Evolutionary conservation across 2,113 vertebrate genomes (phyloP).

Genomic region (Mustela lutreola): DNA sequence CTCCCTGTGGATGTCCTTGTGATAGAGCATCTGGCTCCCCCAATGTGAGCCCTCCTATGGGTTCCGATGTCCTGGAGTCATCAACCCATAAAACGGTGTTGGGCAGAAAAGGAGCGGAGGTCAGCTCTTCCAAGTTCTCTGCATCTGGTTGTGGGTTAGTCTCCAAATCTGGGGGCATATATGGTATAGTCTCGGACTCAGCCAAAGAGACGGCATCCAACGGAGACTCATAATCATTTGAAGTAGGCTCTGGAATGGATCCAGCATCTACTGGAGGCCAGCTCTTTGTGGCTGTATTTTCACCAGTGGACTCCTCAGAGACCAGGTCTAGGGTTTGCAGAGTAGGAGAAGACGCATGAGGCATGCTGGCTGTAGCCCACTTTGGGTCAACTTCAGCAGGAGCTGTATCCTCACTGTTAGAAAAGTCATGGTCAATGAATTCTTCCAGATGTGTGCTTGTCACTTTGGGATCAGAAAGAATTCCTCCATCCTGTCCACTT

Average conservation of each 20-base stretch:
- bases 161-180: accelerated
- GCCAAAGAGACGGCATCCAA: slow-evolving; percentile 32
- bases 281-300: neutral
- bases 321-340: neutral
- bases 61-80: accelerated
- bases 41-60: neutral
- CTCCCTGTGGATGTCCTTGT: neutral
- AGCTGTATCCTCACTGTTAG: neutral
- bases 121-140: accelerated
- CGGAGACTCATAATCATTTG: slow-evolving; percentile 58
- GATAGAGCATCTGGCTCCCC: neutral
- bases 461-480: slow-evolving; percentile 6
- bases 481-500: neutral
- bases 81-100: neutral
- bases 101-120: neutral
- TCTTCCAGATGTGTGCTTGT: neutral
- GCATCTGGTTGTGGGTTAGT: neutral
- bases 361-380: neutral
- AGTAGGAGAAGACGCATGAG: neutral
- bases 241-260: neutral
- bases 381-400: neutral
- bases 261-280: accelerated
- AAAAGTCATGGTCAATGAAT: accelerated
- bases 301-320: neutral
- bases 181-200: neutral